phyloP scores from a whole-genome alignment of 2,888 invertebrate species.

The Athalia cordata region DNA sequence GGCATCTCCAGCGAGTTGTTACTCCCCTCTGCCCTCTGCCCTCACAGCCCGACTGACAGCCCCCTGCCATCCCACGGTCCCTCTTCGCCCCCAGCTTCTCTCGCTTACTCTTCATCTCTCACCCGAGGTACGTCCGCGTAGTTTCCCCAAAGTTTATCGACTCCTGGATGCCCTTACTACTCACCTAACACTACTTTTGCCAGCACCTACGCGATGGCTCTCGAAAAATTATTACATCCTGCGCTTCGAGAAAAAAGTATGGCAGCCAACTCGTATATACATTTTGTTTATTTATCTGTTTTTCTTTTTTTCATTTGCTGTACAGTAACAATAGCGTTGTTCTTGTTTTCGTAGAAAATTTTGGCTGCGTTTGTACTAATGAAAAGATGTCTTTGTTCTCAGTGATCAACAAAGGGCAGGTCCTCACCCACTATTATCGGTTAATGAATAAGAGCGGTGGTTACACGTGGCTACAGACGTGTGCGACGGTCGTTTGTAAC shows the following conservation, averaged over 20 bases:
- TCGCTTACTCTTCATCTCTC: conserved; percentile 51
- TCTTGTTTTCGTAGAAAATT: neutral
- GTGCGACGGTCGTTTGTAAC: conserved; percentile 96
- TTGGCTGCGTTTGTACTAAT: neutral
- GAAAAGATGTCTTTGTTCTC: conserved; percentile 66
- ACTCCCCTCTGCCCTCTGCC: conserved; percentile 52
- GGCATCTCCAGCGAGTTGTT: conserved; percentile 69
- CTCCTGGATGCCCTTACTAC: conserved; percentile 48
- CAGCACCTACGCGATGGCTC: conserved; percentile 9
- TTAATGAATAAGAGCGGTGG: conserved; percentile 97
- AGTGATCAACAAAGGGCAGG: conserved; percentile 98
- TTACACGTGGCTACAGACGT: conserved; percentile 97
- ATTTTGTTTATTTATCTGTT: neutral
- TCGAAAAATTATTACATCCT: too few relatives aligned
- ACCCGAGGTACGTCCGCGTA: conserved; percentile 48
- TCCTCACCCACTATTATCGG: conserved; percentile 95
- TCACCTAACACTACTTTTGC: conserved; percentile 46
- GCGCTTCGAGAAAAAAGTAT: neutral
- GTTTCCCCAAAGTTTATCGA: conserved; percentile 58
- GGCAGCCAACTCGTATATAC: neutral
- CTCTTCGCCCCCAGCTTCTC: conserved; percentile 49
- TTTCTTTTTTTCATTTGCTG: conserved; percentile 41
- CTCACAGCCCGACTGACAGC: conserved; percentile 34
- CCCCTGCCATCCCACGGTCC: conserved; percentile 47
- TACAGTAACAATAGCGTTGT: conserved; percentile 34